A percentile compares a stretch with the other conserved stretches of the same genome.
phyloP scores from a whole-genome alignment of 2,888 invertebrate genomes.

The Callosobruchus maculatus region DNA sequence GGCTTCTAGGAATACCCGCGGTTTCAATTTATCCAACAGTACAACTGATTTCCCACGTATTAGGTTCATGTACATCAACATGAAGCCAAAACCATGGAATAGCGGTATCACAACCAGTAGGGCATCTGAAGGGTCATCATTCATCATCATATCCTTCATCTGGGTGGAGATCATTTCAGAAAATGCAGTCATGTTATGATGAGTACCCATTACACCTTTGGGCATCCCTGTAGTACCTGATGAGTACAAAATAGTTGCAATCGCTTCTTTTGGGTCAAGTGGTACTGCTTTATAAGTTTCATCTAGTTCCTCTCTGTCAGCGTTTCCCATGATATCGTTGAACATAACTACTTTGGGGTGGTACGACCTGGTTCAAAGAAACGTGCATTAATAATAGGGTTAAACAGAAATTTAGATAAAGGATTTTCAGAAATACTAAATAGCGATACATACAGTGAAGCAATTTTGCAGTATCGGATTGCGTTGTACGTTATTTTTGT shows the following conservation, averaged over 20 bases:
- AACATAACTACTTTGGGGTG: conserved; percentile 25
- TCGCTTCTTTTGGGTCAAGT: conserved; percentile 56
- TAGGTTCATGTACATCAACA: conserved; percentile 57
- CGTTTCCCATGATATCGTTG: conserved; percentile 34
- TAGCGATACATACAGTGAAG: too few species aligned
- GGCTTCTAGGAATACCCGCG: conserved; percentile 64
- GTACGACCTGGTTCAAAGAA: background rate
- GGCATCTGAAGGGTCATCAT: conserved; percentile 28
- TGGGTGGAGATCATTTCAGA: conserved; percentile 41
- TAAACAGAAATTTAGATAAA: too few species aligned
- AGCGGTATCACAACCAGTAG: conserved; percentile 71
- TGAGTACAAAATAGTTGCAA: conserved; percentile 56
- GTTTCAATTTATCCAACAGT: conserved; percentile 66
- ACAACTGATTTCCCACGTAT: conserved; percentile 54
- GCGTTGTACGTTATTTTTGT: too few species aligned
- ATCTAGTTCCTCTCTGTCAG: conserved; percentile 23
- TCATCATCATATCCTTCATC: conserved; percentile 19
- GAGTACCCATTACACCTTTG: conserved; percentile 59
- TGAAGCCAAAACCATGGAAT: conserved; percentile 78
- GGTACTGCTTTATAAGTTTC: conserved; percentile 34
- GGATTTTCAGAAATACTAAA: too few species aligned
- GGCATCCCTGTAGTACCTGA: conserved; percentile 63
- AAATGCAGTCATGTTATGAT: conserved; percentile 51
- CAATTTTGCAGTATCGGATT: too few species aligned
- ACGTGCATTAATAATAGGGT: too few species aligned